These are phyloP conservation scores for Pterocles gutturalis DNA, from an alignment of 2,113 vertebrate genomes.

Conservation along the genomic window DNA sequence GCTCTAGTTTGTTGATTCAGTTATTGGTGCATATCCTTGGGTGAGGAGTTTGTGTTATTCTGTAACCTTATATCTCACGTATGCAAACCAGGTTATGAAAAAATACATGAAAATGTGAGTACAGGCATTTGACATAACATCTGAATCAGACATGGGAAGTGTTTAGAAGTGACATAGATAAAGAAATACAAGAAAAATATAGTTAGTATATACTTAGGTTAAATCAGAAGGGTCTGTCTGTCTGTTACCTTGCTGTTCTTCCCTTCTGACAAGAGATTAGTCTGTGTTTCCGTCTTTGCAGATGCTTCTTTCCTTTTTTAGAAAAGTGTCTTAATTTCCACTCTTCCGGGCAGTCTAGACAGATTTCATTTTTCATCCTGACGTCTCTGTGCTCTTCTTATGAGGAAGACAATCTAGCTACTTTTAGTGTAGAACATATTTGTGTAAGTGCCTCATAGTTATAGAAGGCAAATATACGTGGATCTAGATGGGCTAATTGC, in stretches of 20 bases:
- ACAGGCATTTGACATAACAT: background rate
- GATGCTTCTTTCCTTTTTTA: background rate
- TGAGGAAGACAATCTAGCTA: background rate
- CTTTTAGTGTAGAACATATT: background rate
- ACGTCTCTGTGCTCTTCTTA: background rate
- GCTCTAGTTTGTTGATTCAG: background rate
- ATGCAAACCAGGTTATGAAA: background rate
- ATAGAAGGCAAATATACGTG: background rate
- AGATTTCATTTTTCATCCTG: background rate
- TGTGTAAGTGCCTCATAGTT: background rate
- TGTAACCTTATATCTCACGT: background rate
- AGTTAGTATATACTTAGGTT: background rate
- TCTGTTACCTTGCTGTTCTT: background rate
- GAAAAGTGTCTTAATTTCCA: background rate
- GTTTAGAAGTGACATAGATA: background rate
- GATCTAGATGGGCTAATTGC: background rate
- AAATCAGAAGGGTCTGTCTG: background rate
- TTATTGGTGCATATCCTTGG: background rate
- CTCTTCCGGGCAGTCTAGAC: background rate
- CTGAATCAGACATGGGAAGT: background rate
- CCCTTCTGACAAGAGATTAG: background rate
- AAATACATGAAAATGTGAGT: background rate
- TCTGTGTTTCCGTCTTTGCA: background rate
- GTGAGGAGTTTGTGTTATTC: background rate
- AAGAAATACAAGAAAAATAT: background rate